Conservation (phyloP, 2,888 invertebrate genomes). For the Sisyra terminalis region DNA sequence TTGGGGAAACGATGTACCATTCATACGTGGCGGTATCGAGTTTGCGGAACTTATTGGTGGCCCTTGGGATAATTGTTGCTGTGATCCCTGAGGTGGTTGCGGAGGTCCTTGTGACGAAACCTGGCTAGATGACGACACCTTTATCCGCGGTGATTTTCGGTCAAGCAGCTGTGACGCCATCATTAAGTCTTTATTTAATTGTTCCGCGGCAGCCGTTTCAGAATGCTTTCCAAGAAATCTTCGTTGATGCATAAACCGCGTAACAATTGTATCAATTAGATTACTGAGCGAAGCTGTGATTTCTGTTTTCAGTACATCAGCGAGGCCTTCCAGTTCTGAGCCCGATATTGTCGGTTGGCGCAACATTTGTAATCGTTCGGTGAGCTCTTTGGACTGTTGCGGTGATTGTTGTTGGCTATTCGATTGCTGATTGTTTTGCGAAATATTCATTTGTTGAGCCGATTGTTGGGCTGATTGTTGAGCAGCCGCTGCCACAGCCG, state of each 20-base stretch:
- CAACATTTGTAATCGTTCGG: conserved; percentile 62
- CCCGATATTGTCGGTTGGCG: conserved; percentile 53
- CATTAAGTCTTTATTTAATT: conserved; percentile 68
- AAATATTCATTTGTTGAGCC: conserved; percentile 24
- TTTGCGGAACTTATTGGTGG: conserved; percentile 19
- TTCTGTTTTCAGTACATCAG: conserved; percentile 83
- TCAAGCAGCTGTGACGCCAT: conserved; percentile 69
- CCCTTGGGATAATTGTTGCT: conserved; percentile 28
- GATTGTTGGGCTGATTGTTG: conserved; percentile 28
- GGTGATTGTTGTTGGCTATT: conserved; percentile 18
- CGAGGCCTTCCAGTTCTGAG: conserved; percentile 72
- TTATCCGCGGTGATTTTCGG: conserved; percentile 67
- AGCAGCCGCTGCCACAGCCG: conserved; percentile 27
- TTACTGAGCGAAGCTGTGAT: conserved; percentile 69
- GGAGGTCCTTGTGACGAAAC: conserved; percentile 27
- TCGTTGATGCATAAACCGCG: conserved; percentile 68
- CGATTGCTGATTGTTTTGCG: conserved; percentile 20
- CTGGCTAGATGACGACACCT: conserved; percentile 42
- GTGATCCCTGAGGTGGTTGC: conserved; percentile 31
- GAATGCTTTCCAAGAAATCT: conserved; percentile 58
- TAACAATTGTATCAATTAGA: conserved; percentile 76
- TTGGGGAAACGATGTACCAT: conserved; percentile 15
- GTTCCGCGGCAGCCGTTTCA: conserved; percentile 67
- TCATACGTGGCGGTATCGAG: conserved; percentile 18
- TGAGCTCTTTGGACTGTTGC: conserved; percentile 46